phyloP scores from a whole-genome alignment of 53 echinoderm and acorn worm species.

The Stichopus horrens region DNA sequence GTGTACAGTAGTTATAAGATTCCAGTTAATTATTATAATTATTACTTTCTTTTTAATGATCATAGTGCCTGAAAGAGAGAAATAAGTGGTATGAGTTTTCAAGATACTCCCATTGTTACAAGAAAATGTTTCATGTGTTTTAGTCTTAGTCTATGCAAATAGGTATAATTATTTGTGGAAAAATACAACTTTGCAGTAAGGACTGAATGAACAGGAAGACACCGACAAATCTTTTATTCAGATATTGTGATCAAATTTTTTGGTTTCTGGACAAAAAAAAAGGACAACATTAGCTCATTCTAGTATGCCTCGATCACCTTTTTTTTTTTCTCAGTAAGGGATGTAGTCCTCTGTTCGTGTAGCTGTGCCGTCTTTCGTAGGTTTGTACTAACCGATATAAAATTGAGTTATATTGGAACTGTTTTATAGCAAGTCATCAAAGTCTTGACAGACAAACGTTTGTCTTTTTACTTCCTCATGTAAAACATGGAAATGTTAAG shows the following conservation, averaged over 20 bases:
- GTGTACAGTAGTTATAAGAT: slow-evolving; percentile 1
- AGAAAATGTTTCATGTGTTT: background rate
- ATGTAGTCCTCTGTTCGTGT: background rate
- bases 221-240: slow-evolving; percentile 2
- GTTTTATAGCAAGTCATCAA: background rate
- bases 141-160: slow-evolving; percentile 1
- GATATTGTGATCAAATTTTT: background rate
- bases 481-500: background rate
- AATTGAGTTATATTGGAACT: background rate
- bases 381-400: background rate
- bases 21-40: background rate
- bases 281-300: background rate
- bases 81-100: background rate
- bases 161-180: background rate
- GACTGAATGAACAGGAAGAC: background rate
- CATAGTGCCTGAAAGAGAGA: slow-evolving; percentile 12
- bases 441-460: no score
- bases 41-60: background rate
- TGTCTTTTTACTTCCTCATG: background rate
- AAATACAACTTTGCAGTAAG: background rate
- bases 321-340: background rate
- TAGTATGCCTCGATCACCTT: background rate
- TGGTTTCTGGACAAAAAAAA: background rate
- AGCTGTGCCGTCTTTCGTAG: slow-evolving; percentile 41
- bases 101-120: background rate